Base-by-base conservation (phyloP, 2,888 invertebrate genomes). In the Rhingia campestris region DNA sequence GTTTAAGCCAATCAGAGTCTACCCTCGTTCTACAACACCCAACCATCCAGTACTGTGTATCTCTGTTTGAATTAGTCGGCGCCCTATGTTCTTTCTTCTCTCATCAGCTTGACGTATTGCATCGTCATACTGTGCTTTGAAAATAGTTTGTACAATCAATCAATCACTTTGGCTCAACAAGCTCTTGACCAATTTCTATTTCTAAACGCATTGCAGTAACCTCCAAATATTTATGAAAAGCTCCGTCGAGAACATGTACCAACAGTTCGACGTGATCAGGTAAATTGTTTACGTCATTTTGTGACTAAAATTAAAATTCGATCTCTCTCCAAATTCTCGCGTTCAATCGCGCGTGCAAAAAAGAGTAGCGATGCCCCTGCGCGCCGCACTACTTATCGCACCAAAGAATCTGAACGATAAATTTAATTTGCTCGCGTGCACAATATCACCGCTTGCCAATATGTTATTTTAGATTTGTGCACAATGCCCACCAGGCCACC, bases 351-450 rank as follows among this genome's bases (percentile, higher is more conserved):
- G 37, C 7, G 49, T 14, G 22, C 22, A 22, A 22, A 22, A 22
- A 22, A 22, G 22, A 2, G 22, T 22, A 22, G 30, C 30, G 6
- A 10, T 49, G 49, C 30, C 47, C 30, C 30, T 37, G 51, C 39
- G 41, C 51, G 22, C 22, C 22, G 1, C 22, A 51, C 51, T 41
- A 41, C 32, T 53, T 51, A 59, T 49, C 61, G 22, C 53, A 32
- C 14, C 49, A 10, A 61, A 67, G 22, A 80, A 73, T 67, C 41
- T 51, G 58, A 63, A 22, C 61, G 58, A 81, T 69, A 59, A 66
- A 70, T 75, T 70, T 41, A 69, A 81, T 77, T 77, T 61, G 63
- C 67, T 77, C 81, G 72, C 76, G 81, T 82, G 81, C 72, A 82
- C 77, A 63, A 47, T 66, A 70, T 61, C 41, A 53, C 64, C 53